These are phyloP conservation scores for Caenorhabditis japonica DNA, from an alignment of 2,888 invertebrate genomes.

Conservation along the genomic window DNA sequence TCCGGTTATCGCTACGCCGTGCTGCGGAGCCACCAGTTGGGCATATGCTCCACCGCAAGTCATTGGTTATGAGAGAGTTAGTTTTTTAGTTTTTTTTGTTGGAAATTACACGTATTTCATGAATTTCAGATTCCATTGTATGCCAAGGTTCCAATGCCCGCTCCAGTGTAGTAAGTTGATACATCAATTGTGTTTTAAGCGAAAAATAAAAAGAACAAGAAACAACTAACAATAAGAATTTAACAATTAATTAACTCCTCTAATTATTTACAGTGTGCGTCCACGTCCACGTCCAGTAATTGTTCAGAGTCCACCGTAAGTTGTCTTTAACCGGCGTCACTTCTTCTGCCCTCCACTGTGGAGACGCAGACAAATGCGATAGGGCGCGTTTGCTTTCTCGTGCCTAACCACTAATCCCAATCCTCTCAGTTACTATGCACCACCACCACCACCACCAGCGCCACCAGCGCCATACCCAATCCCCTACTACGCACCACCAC, in stretches of 20 bases:
- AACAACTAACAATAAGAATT: background rate
- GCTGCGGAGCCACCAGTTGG: slow-evolving; percentile 39
- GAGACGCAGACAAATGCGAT: too few relatives aligned
- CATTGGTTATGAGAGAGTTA: slow-evolving; percentile 43
- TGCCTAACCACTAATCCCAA: background rate
- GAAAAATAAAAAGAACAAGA: too few relatives aligned
- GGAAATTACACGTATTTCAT: background rate
- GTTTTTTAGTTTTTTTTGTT: background rate
- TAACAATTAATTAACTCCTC: background rate
- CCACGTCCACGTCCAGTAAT: slow-evolving; percentile 1
- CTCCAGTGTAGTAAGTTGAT: slow-evolving; percentile 37
- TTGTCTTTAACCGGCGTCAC: background rate
- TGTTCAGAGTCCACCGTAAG: slow-evolving; percentile 24
- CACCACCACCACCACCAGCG: slow-evolving; percentile 18
- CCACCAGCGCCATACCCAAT: background rate
- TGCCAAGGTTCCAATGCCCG: slow-evolving; percentile 45
- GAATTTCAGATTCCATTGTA: slow-evolving; percentile 40
- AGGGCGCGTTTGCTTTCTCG: too few relatives aligned
- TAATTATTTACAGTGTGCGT: slow-evolving; percentile 14
- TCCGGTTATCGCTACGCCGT: slow-evolving; percentile 16
- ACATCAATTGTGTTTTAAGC: too few relatives aligned
- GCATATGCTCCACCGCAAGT: slow-evolving; percentile 40
- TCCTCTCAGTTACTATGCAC: slow-evolving; percentile 26
- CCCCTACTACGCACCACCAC: slow-evolving; percentile 10
- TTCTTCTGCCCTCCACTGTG: too few relatives aligned